Conservation (phyloP, 2,888 invertebrate genomes). For the Caenorhabditis sp. region DNA sequence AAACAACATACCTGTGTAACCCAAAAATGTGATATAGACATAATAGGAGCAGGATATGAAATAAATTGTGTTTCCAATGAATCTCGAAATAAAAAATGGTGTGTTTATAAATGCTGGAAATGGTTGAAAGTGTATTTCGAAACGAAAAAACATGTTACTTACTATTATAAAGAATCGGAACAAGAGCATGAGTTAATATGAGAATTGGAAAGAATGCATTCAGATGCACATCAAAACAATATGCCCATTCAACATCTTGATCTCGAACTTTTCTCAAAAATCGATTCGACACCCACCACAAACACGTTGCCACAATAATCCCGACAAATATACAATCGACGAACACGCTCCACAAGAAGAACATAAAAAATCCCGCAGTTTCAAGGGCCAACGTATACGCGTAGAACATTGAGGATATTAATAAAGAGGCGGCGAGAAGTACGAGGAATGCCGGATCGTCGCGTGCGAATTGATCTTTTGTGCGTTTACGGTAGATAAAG, state of each 20-base stretch:
- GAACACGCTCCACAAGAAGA: conserved; percentile 88
- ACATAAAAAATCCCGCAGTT: conserved; percentile 79
- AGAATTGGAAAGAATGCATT: conserved; percentile 98
- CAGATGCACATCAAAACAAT: conserved; percentile 96
- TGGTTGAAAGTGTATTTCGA: background rate
- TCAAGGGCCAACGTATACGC: conserved; percentile 44
- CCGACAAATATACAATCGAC: conserved; percentile 92
- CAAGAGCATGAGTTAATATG: conserved; percentile 89
- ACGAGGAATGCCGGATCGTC: conserved; percentile 98
- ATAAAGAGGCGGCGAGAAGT: conserved; percentile 75
- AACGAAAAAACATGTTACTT: conserved; percentile 33
- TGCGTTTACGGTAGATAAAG: conserved; percentile 96
- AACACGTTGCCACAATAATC: conserved; percentile 83
- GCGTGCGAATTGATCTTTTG: conserved; percentile 96
- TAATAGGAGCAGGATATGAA: conserved; percentile 88
- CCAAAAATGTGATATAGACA: conserved; percentile 93
- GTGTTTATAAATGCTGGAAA: conserved; percentile 81
- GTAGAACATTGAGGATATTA: conserved; percentile 56
- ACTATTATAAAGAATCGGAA: conserved; percentile 85
- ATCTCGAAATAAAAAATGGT: conserved; percentile 81
- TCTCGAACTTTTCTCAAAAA: conserved; percentile 78
- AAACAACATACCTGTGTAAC: conserved; percentile 82
- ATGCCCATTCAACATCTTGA: conserved; percentile 95
- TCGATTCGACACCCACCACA: conserved; percentile 86
- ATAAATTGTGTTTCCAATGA: conserved; percentile 93